Evolutionary conservation across 2,797 vertebrate genomes (phyloP).

Genomic region (Poecilia velifera): DNA sequence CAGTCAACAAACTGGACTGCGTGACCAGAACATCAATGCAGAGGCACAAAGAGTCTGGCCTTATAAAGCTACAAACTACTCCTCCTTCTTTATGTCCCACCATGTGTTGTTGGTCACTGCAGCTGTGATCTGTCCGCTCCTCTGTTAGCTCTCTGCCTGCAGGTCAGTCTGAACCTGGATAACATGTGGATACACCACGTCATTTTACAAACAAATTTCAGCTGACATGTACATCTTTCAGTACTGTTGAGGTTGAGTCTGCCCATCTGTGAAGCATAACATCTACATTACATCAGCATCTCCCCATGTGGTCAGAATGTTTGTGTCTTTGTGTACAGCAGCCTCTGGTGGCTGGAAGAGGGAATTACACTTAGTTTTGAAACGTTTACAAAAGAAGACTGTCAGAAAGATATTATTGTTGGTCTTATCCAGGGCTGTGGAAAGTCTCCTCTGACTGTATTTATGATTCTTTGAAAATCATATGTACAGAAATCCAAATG

Average conservation of each 20-base stretch:
- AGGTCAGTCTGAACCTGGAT: neutral
- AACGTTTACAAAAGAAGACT: neutral
- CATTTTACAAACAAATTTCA: neutral
- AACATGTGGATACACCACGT: neutral
- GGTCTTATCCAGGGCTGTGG: too few species aligned
- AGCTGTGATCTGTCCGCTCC: constrained; percentile 21
- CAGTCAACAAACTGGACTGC: constrained; percentile 55
- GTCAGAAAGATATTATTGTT: too few species aligned
- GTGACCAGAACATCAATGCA: constrained; percentile 31
- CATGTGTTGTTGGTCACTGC: constrained; percentile 35
- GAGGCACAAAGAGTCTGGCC: constrained; percentile 31
- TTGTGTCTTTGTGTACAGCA: constrained; percentile 52
- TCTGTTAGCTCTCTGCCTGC: constrained; percentile 11
- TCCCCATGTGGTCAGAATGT: neutral
- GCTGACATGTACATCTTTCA: neutral
- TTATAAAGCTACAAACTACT: constrained; percentile 35
- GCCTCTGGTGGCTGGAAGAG: constrained; percentile 63
- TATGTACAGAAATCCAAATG: too few species aligned
- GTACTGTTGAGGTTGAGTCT: neutral
- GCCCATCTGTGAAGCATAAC: constrained; percentile 11
- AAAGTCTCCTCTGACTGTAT: too few species aligned
- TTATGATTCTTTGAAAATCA: too few species aligned
- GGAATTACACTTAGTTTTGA: constrained; percentile 38
- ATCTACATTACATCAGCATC: constrained; percentile 28
- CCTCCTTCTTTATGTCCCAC: constrained; percentile 30